These are phyloP conservation scores for Cossypha caffra DNA, from an alignment of 2,797 vertebrate genomes.

Conservation along the genomic window DNA sequence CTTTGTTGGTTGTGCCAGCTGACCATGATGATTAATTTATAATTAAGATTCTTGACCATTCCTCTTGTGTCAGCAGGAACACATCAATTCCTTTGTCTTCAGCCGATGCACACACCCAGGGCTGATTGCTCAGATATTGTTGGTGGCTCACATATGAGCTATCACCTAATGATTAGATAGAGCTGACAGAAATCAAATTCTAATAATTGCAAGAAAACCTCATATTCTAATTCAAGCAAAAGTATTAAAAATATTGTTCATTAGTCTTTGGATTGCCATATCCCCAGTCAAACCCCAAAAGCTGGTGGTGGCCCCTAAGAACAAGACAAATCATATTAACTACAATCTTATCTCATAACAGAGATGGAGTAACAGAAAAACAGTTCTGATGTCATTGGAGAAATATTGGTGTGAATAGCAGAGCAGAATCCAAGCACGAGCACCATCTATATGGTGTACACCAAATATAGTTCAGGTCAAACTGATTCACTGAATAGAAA, in stretches of 20 bases:
- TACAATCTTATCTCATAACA: background rate
- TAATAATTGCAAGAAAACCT: background rate
- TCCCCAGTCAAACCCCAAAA: background rate
- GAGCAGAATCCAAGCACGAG: background rate
- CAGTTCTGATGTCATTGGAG: background rate
- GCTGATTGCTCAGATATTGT: background rate
- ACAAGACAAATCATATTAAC: background rate
- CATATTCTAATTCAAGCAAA: background rate
- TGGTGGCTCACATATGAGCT: background rate
- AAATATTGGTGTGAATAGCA: background rate
- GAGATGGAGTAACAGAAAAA: background rate
- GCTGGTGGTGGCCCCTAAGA: background rate
- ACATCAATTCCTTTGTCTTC: conserved; percentile 33
- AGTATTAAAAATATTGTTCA: background rate
- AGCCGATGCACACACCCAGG: background rate
- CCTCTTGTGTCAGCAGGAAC: conserved; percentile 4
- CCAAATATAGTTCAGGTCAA: background rate
- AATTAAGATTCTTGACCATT: conserved; percentile 32
- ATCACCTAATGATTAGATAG: conserved; percentile 2
- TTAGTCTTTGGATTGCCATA: background rate
- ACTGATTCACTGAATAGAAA: background rate
- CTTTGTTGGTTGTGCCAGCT: background rate
- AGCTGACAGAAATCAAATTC: conserved; percentile 1
- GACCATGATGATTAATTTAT: background rate
- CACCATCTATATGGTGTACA: background rate